Evolutionary conservation across 2,888 invertebrate genomes (phyloP).

Genomic region (Dasypolia templi): DNA sequence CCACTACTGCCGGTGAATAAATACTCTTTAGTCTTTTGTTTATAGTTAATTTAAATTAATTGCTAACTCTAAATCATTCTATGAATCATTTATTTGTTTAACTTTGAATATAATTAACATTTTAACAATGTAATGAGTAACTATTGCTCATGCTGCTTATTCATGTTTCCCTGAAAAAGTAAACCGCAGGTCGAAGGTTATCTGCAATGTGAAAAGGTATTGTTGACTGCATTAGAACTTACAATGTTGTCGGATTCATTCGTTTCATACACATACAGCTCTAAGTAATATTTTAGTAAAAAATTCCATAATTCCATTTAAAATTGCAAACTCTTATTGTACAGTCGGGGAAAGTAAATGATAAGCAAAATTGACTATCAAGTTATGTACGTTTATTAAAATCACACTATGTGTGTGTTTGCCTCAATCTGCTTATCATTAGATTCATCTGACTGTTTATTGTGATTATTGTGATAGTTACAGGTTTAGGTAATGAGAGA

Average conservation of each 20-base stretch:
- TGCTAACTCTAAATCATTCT: not conserved
- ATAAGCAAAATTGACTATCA: not conserved
- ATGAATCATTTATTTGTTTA: conserved; percentile 8
- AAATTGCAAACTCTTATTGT: not conserved
- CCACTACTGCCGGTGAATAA: not conserved
- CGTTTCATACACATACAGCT: not conserved
- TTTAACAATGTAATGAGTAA: conserved; percentile 6
- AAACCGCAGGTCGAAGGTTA: conserved; percentile 27
- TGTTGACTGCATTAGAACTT: not conserved
- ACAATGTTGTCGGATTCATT: not conserved
- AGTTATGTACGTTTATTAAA: not conserved
- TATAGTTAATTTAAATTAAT: not conserved
- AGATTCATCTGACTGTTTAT: not conserved
- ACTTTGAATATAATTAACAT: not conserved
- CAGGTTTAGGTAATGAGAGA: not conserved
- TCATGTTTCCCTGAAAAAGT: conserved; percentile 26
- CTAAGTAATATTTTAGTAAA: not conserved
- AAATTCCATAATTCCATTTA: no score
- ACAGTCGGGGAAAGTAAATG: not conserved
- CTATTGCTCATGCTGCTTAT: conserved; percentile 8
- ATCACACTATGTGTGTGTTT: not conserved
- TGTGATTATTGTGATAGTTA: not conserved
- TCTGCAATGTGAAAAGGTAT: not conserved
- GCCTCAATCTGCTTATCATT: not conserved
- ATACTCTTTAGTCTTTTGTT: not conserved